phyloP scores from a whole-genome alignment of 2,113 vertebrate species.

The Pipra filicauda region DNA sequence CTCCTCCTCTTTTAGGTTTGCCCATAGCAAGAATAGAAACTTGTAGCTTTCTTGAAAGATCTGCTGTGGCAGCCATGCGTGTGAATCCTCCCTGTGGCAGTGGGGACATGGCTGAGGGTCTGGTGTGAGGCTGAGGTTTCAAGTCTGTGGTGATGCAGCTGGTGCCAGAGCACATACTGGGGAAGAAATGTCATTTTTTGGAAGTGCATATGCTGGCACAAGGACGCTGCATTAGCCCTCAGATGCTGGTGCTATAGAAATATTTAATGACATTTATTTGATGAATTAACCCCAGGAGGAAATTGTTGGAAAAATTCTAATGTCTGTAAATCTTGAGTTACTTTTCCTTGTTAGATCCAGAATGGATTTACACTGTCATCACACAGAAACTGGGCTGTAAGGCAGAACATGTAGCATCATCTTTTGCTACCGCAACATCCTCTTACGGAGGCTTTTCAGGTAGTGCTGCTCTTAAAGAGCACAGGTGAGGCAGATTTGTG shows the following conservation, averaged over 20 bases:
- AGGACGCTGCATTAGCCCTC: background rate
- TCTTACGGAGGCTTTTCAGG: background rate
- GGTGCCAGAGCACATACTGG: accelerated
- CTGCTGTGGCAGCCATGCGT: background rate
- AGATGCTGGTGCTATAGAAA: background rate
- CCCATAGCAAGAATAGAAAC: background rate
- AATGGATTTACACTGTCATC: background rate
- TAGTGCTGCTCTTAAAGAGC: background rate
- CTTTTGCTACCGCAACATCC: background rate
- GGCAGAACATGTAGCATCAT: background rate
- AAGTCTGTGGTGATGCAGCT: background rate
- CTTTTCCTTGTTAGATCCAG: background rate
- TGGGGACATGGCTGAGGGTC: background rate
- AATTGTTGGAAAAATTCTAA: background rate
- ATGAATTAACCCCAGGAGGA: background rate
- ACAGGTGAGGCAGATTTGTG: background rate
- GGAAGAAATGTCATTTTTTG: background rate
- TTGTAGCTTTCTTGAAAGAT: background rate
- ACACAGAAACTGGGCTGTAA: background rate
- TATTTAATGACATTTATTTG: background rate
- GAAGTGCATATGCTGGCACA: background rate
- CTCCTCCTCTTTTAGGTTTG: background rate
- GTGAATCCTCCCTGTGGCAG: background rate
- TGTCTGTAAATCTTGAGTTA: background rate
- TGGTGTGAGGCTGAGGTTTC: background rate